Percentiles rank a stretch among this genome's conserved stretches.
These are phyloP conservation scores for Oostethus manadensis DNA, from an alignment of 2,113 vertebrate genomes.

Conservation along the genomic window DNA sequence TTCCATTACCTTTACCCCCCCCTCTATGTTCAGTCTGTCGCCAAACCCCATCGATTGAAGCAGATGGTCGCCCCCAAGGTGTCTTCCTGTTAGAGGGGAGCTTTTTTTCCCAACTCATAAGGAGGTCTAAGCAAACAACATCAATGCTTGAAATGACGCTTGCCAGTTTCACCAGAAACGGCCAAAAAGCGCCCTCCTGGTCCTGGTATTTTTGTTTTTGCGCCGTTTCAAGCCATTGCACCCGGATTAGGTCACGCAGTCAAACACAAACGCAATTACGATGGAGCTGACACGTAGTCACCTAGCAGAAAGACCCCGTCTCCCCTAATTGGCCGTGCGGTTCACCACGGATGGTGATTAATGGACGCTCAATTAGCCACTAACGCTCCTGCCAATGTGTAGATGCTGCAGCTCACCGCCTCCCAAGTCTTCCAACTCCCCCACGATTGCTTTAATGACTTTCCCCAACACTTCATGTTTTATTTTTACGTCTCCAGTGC, in stretches of 20 bases:
- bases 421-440: constrained; percentile 31
- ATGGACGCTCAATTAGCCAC: constrained; percentile 58
- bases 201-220: no score
- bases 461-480: constrained; percentile 58
- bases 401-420: constrained; percentile 34
- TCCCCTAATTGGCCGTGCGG: constrained; percentile 50
- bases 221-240: not conserved
- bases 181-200: no score
- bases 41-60: no score
- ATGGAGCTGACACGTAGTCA: constrained; percentile 24
- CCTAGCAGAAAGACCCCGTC: constrained; percentile 18
- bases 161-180: no score
- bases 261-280: constrained; percentile 1
- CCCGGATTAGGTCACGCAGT: not conserved
- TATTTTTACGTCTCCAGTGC: constrained; percentile 66
- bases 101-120: no score
- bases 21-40: no score
- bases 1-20: no score
- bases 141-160: no score
- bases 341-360: constrained; percentile 58
- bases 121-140: no score
- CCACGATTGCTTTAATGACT: constrained; percentile 64
- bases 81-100: no score
- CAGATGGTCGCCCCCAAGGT: no score
- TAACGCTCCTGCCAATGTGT: constrained; percentile 50